Evolutionary conservation across 1,140 invertebrate genomes (phyloP).

Genomic region (Pseudomyrmex sp.): DNA sequence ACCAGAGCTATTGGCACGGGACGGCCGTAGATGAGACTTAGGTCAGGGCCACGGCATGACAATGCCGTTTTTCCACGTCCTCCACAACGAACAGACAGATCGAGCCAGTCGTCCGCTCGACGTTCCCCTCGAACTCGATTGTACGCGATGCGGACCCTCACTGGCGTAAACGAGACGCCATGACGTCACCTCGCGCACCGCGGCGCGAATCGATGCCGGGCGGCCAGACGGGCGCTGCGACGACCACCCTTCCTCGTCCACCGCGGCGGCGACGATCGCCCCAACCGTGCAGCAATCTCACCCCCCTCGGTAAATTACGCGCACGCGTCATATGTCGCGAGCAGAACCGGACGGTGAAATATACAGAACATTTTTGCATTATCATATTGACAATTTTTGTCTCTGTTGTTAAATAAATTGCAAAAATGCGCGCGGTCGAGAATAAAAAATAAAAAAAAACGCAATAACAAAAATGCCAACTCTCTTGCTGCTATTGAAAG

Average conservation of each 20-base stretch:
- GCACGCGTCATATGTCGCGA: constrained; percentile 35
- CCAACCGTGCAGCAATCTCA: constrained; percentile 35
- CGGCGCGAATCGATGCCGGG: constrained; percentile 74
- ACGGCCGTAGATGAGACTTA: constrained; percentile 65
- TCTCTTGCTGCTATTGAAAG: background rate
- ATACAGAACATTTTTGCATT: background rate
- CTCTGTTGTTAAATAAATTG: too few species aligned
- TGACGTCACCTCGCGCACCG: constrained; percentile 74
- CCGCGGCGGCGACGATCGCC: constrained; percentile 29
- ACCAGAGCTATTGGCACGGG: constrained; percentile 44
- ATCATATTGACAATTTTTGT: background rate
- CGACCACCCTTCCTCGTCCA: constrained; percentile 61
- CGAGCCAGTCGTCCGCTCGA: too few species aligned
- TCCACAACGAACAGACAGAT: constrained; percentile 25
- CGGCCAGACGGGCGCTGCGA: constrained; percentile 68
- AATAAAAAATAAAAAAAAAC: background rate
- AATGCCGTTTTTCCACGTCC: constrained; percentile 33
- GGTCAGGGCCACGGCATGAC: constrained; percentile 77
- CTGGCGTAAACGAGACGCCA: constrained; percentile 68
- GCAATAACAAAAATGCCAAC: background rate
- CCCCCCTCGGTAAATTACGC: constrained; percentile 1
- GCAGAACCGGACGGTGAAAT: background rate
- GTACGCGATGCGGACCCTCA: constrained; percentile 71
- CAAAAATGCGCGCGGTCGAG: background rate
- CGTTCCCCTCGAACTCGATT: constrained; percentile 20